A percentile compares a stretch with the other conserved stretches of the same genome.
Evolutionary conservation across 1,140 invertebrate species (phyloP).

Genomic region (Radopholus similis): DNA sequence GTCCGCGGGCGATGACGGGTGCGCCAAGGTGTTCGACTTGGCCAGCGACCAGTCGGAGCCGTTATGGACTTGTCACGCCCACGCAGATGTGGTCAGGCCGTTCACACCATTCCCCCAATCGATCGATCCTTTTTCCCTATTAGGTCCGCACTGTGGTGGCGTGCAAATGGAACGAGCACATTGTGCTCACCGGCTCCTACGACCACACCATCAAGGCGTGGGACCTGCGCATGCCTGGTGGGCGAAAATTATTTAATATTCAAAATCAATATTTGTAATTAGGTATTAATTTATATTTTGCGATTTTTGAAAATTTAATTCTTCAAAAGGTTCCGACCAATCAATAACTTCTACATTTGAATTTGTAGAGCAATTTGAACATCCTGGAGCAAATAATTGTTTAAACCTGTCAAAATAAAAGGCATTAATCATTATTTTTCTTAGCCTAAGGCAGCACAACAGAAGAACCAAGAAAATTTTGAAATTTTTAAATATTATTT

Average conservation of each 20-base stretch:
- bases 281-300: too few species aligned
- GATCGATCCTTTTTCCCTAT: too few species aligned
- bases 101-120: too few species aligned
- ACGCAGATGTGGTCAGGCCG: slow-evolving; percentile 25
- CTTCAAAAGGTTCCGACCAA: too few species aligned
- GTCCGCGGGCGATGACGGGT: slow-evolving; percentile 73
- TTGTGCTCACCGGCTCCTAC: slow-evolving; percentile 68
- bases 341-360: not conserved
- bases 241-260: too few species aligned
- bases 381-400: too few species aligned
- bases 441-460: too few species aligned
- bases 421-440: too few species aligned
- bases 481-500: not conserved
- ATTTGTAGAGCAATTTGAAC: not conserved
- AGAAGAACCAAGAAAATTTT: not conserved
- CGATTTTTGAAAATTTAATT: too few species aligned
- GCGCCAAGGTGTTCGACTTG: slow-evolving; percentile 63
- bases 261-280: too few species aligned
- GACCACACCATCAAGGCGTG: slow-evolving; percentile 84
- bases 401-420: too few species aligned
- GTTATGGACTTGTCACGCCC: slow-evolving; percentile 21
- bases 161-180: slow-evolving; percentile 13
- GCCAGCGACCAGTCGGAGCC: slow-evolving; percentile 9
- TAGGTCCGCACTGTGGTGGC: slow-evolving; percentile 29
- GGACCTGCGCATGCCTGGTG: slow-evolving; percentile 77